Conservation (phyloP, 2,797 vertebrate genomes). For the Rhinophrynus dorsalis region DNA sequence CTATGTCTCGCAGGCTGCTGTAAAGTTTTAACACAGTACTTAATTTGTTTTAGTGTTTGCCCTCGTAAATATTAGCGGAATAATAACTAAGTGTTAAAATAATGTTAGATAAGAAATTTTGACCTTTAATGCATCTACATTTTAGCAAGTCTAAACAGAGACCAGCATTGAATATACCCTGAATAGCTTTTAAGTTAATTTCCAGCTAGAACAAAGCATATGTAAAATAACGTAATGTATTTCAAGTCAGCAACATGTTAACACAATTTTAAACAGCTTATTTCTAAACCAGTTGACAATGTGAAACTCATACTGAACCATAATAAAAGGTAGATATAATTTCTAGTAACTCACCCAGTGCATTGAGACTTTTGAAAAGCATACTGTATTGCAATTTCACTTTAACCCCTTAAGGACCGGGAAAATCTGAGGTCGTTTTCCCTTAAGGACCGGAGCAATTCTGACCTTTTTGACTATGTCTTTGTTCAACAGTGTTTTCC, state of each 20-base stretch:
- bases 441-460: too few relatives aligned
- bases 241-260: conserved; percentile 14
- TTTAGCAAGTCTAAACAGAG: conserved; percentile 1
- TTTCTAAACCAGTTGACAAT: not conserved
- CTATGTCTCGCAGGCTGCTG: conserved; percentile 15
- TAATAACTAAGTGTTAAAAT: conserved; percentile 11
- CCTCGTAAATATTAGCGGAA: conserved; percentile 30
- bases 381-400: too few relatives aligned
- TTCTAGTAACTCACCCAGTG: not conserved
- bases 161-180: not conserved
- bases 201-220: conserved; percentile 8
- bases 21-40: conserved; percentile 45
- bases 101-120: conserved; percentile 26
- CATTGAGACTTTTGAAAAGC: not conserved
- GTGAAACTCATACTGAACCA: not conserved
- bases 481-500: too few relatives aligned
- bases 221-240: conserved; percentile 5
- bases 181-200: not conserved
- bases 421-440: too few relatives aligned
- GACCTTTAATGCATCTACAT: conserved; percentile 29
- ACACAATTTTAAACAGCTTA: conserved; percentile 1
- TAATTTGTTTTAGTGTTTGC: conserved; percentile 41
- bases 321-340: not conserved
- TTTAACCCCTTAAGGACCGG: too few relatives aligned
- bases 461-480: too few relatives aligned